phyloP scores from a whole-genome alignment of 2,113 vertebrate genomes.

The Cyanoramphus novaezelandiae region DNA sequence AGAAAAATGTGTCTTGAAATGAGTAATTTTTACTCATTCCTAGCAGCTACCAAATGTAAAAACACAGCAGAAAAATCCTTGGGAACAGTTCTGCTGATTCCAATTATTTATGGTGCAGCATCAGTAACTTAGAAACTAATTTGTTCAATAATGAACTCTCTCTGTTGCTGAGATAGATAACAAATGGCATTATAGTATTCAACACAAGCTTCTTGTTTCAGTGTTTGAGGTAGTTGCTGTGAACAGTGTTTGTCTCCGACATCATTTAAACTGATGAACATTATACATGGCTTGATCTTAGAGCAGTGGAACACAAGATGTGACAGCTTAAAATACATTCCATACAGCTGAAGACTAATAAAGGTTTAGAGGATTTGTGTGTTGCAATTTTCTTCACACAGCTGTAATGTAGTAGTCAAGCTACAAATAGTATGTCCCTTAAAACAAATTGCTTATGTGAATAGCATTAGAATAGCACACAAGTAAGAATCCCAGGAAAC shows the following conservation, averaged over 20 bases:
- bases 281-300: constrained; percentile 52
- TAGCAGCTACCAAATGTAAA: constrained; percentile 22
- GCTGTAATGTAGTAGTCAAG: constrained; percentile 10
- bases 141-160: constrained; percentile 70
- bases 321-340: constrained; percentile 60
- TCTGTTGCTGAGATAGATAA: constrained; percentile 54
- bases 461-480: background rate
- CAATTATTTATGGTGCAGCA: constrained; percentile 53
- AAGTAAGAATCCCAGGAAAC: background rate
- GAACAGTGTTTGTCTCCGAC: background rate
- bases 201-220: constrained; percentile 50
- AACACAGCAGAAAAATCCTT: constrained; percentile 37
- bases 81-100: constrained; percentile 37
- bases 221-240: constrained; percentile 8
- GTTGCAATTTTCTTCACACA: constrained; percentile 45
- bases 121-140: constrained; percentile 70
- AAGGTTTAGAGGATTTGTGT: constrained; percentile 45
- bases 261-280: constrained; percentile 53
- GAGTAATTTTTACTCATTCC: background rate
- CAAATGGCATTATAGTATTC: constrained; percentile 33
- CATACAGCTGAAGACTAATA: constrained; percentile 37
- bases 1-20: background rate
- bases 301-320: constrained; percentile 46
- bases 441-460: constrained; percentile 30
- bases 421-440: constrained; percentile 18